Evolutionary conservation across 1,140 invertebrate genomes (phyloP).

Genomic region (Aphaenogaster rudis): DNA sequence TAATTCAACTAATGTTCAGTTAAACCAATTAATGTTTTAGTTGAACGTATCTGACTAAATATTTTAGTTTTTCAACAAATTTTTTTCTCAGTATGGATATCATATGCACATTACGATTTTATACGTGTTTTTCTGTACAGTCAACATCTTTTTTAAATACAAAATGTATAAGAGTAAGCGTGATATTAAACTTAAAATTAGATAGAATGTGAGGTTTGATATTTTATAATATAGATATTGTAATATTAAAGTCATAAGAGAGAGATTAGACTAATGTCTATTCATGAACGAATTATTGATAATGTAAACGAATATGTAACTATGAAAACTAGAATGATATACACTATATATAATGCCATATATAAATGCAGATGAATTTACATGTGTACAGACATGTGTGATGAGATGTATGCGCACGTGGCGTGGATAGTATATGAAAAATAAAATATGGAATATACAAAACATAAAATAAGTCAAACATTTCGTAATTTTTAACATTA

Average conservation of each 20-base stretch:
- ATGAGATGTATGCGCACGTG: constrained; percentile 19
- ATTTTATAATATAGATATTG: background rate
- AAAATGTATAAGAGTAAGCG: background rate
- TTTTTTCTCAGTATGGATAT: too few relatives aligned
- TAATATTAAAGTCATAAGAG: background rate
- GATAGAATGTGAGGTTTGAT: background rate
- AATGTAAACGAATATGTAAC: constrained; percentile 1
- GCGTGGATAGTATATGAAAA: background rate
- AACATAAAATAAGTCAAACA: constrained; percentile 2
- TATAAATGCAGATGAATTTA: constrained; percentile 15
- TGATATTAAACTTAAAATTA: background rate
- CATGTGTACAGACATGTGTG: constrained; percentile 13
- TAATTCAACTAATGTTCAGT: too few relatives aligned
- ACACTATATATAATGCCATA: background rate
- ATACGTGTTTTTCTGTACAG: background rate
- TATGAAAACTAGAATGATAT: background rate
- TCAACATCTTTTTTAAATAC: background rate
- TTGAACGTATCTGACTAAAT: too few relatives aligned
- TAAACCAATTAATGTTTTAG: too few relatives aligned
- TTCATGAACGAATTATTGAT: background rate
- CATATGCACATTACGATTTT: background rate
- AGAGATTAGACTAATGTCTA: background rate
- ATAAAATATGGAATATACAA: background rate
- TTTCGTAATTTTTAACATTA: background rate
- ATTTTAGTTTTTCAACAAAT: too few relatives aligned